These are phyloP conservation scores for Drosophila mimica DNA, from an alignment of 2,888 invertebrate genomes.

Conservation along the genomic window DNA sequence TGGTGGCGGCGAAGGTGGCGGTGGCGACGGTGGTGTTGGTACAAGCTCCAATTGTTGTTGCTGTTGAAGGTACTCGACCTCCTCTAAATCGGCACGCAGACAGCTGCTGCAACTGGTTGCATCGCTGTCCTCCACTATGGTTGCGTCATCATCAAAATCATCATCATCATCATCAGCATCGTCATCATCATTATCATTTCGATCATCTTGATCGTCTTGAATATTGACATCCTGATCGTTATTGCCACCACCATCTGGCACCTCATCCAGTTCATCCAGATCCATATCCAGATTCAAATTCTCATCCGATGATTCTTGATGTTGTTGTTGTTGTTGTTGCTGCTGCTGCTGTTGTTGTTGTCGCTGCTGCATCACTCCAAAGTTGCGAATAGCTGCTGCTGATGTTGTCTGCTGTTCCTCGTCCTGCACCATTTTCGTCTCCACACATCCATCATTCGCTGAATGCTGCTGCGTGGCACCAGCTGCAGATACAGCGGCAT, in stretches of 20 bases:
- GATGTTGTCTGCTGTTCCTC: conserved; percentile 34
- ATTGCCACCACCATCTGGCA: conserved; percentile 7
- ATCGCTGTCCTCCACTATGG: conserved; percentile 72
- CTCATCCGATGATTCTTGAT: conserved; percentile 17
- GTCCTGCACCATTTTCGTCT: conserved; percentile 33
- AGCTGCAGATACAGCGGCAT: conserved; percentile 17
- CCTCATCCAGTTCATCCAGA: conserved; percentile 8
- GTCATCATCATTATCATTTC: background rate
- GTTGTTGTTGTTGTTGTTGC: background rate
- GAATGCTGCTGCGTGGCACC: conserved; percentile 23
- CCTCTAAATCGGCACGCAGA: conserved; percentile 62
- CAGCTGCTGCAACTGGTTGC: conserved; percentile 73
- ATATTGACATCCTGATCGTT: conserved; percentile 2
- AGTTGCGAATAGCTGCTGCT: conserved; percentile 20
- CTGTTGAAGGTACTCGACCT: conserved; percentile 40
- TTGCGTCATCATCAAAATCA: conserved; percentile 61
- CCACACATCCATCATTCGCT: conserved; percentile 15
- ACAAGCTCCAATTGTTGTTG: conserved; percentile 17
- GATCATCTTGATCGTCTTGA: background rate
- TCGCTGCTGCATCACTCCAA: conserved; percentile 13
- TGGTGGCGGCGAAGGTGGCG: conserved; percentile 24
- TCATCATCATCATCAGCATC: conserved; percentile 30
- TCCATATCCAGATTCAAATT: conserved; percentile 21
- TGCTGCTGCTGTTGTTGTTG: conserved; percentile 14
- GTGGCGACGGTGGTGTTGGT: conserved; percentile 24